Percentiles rank a stretch among this genome's conserved stretches.
phyloP scores from a whole-genome alignment of 2,113 vertebrate genomes.

The Osmerus mordax region DNA sequence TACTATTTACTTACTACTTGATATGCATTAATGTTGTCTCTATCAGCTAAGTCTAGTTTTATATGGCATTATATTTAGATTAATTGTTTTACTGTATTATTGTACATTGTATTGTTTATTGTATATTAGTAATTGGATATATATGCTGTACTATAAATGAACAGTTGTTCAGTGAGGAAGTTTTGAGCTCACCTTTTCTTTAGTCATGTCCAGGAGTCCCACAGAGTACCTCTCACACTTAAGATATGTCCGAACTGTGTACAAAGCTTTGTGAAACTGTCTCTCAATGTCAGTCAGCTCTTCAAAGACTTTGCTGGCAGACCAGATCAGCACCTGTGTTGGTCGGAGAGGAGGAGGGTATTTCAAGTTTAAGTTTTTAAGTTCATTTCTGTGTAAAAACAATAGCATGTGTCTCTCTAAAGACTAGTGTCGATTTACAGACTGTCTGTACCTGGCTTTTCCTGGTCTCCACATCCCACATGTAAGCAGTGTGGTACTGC shows the following conservation, averaged over 20 bases:
- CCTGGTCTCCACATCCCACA: conserved; percentile 85
- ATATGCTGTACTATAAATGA: neutral
- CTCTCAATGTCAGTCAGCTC: conserved; percentile 95
- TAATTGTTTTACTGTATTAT: too few relatives aligned
- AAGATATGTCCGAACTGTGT: conserved; percentile 86
- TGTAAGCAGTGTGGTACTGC: conserved; percentile 76
- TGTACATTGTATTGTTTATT: neutral
- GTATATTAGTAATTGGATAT: neutral
- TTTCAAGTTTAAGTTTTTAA: neutral
- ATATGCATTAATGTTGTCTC: neutral
- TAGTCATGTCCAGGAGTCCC: conserved; percentile 95
- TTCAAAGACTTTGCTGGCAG: conserved; percentile 96
- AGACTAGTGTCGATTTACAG: too few relatives aligned
- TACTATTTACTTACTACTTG: neutral
- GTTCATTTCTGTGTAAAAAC: neutral
- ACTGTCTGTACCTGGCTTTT: conserved; percentile 84
- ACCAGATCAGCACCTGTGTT: conserved; percentile 89
- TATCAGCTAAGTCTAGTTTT: too few relatives aligned
- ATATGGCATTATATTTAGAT: too few relatives aligned
- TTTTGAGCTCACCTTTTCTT: conserved; percentile 85
- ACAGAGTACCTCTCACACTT: conserved; percentile 91
- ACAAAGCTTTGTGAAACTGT: conserved; percentile 97
- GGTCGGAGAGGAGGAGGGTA: neutral
- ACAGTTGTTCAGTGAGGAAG: neutral
- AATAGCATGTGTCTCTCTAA: neutral